Evolutionary conservation across 2,113 vertebrate species (phyloP).

Genomic region (Microtus montanus): DNA sequence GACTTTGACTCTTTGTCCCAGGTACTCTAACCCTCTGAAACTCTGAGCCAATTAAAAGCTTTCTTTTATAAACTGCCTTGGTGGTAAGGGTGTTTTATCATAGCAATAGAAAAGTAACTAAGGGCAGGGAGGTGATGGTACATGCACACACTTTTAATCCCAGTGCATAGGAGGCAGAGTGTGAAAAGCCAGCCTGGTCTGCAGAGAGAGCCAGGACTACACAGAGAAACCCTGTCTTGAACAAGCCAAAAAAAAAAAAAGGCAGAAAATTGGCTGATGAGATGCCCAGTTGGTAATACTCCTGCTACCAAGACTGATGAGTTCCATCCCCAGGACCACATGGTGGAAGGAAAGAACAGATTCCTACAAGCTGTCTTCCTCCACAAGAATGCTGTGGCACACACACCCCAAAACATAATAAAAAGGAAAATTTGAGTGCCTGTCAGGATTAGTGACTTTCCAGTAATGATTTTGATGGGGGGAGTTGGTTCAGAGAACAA

Average conservation of each 20-base stretch:
- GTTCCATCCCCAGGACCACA: not conserved
- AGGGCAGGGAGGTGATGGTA: not conserved
- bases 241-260: not conserved
- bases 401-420: not conserved
- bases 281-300: not conserved
- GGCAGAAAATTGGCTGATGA: not conserved
- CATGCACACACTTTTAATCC: not conserved
- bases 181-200: not conserved
- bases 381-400: not conserved
- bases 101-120: not conserved
- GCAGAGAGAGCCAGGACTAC: not conserved
- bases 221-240: not conserved
- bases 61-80: not conserved
- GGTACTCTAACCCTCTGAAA: not conserved
- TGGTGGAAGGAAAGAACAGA: not conserved
- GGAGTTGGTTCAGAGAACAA: not conserved
- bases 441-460: not conserved
- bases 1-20: not conserved
- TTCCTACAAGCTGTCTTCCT: not conserved
- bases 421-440: not conserved
- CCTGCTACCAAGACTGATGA: not conserved
- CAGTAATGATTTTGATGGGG: not conserved
- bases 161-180: not conserved
- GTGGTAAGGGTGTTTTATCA: not conserved
- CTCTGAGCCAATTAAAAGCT: not conserved